These are phyloP conservation scores for Camponotus pennsylvanicus DNA, from an alignment of 1,140 invertebrate species.

Conservation along the genomic window DNA sequence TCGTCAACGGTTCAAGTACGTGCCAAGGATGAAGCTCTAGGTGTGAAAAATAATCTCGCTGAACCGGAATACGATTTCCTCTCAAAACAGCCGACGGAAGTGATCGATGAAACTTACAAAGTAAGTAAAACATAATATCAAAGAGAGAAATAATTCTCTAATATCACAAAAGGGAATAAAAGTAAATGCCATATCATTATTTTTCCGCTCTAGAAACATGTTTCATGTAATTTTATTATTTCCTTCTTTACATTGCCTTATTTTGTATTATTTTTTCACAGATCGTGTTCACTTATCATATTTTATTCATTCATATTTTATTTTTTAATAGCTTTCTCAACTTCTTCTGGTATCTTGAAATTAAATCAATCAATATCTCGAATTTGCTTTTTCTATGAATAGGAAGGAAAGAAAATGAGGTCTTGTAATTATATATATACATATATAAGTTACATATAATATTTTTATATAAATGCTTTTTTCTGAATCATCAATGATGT, in stretches of 20 bases:
- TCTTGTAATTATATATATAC: neutral
- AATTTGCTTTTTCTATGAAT: conserved; percentile 27
- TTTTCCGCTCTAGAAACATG: neutral
- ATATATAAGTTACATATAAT: neutral
- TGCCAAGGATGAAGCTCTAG: conserved; percentile 79
- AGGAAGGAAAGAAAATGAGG: conserved; percentile 1
- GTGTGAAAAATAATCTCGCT: conserved; percentile 90
- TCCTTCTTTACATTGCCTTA: neutral
- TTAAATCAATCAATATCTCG: neutral
- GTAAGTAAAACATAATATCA: conserved; percentile 77
- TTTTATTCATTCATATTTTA: neutral
- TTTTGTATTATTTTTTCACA: conserved; percentile 17
- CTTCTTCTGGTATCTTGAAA: conserved; percentile 24
- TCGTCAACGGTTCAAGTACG: conserved; percentile 78
- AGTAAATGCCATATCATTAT: neutral
- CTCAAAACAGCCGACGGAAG: conserved; percentile 93
- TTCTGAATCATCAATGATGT: neutral
- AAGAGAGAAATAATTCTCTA: neutral
- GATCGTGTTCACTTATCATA: neutral
- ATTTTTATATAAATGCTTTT: neutral
- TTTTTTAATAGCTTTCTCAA: neutral
- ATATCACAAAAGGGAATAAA: neutral
- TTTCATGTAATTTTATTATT: conserved; percentile 8
- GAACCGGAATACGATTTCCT: conserved; percentile 94
- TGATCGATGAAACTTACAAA: conserved; percentile 92